Conservation (phyloP, 2,797 vertebrate species). For the Lacerta agilis region DNA sequence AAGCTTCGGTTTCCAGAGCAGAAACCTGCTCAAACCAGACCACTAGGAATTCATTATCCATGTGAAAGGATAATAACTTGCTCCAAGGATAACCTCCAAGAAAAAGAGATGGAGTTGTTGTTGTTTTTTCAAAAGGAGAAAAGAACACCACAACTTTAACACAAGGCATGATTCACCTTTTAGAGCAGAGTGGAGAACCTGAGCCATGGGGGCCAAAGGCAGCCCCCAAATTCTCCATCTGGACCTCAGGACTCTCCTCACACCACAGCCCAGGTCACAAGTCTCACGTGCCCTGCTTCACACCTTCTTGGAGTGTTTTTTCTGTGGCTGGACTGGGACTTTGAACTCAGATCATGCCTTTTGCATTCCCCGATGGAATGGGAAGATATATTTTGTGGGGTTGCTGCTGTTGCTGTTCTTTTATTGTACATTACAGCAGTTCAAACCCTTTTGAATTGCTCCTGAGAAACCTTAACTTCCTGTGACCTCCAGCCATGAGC, state of each 20-base stretch:
- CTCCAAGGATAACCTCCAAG: neutral
- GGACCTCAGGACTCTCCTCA: too few relatives aligned
- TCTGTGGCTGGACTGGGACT: neutral
- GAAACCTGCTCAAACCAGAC: slow-evolving; percentile 66
- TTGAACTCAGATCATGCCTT: neutral
- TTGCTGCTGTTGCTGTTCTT: neutral
- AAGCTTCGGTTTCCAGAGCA: slow-evolving; percentile 61
- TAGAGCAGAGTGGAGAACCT: too few relatives aligned
- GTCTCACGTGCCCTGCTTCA: too few relatives aligned
- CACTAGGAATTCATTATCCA: slow-evolving; percentile 55
- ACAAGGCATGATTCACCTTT: neutral
- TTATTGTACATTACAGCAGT: slow-evolving; percentile 11
- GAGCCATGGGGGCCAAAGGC: neutral
- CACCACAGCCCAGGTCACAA: too few relatives aligned
- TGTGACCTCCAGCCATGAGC: slow-evolving; percentile 39
- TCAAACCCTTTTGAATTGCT: slow-evolving; percentile 14
- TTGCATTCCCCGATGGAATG: neutral
- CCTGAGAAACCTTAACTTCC: slow-evolving; percentile 42
- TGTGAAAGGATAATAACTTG: neutral
- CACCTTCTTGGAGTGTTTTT: too few relatives aligned
- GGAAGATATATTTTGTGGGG: neutral
- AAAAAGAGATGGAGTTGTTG: neutral
- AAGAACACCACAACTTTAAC: neutral
- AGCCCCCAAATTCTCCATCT: too few relatives aligned
- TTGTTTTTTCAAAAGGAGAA: too few relatives aligned